Percentiles rank a stretch among this genome's conserved stretches.
Conservation (phyloP, 35 echinoderm and acorn worm species). For the Ophiothrix spiculata region DNA sequence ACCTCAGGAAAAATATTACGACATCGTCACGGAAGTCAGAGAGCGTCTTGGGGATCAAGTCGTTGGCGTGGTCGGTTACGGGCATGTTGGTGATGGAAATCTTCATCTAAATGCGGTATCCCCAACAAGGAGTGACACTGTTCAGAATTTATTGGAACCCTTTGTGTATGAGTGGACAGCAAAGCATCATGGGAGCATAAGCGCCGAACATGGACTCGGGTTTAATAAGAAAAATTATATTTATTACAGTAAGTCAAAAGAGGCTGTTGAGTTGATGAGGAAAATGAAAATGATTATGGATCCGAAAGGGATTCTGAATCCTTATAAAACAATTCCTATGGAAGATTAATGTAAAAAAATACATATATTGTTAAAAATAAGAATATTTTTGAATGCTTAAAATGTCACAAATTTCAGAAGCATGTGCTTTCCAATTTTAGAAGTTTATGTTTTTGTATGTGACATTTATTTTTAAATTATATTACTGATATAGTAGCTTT, state of each 20-base stretch:
- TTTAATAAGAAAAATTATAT: slow-evolving; percentile 90
- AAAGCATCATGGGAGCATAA: slow-evolving; percentile 66
- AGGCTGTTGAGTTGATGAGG: slow-evolving; percentile 63
- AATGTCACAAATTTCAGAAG: no score
- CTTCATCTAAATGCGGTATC: slow-evolving; percentile 79
- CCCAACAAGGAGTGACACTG: slow-evolving; percentile 38
- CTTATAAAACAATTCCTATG: slow-evolving; percentile 56
- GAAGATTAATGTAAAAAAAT: no score
- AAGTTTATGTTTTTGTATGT: no score
- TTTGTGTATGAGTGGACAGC: slow-evolving; percentile 75
- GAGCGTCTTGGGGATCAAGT: slow-evolving; percentile 29
- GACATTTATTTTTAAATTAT: no score
- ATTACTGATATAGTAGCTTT: no score
- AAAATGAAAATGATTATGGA: slow-evolving; percentile 73
- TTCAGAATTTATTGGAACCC: slow-evolving; percentile 66
- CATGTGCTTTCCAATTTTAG: no score
- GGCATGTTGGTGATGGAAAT: slow-evolving; percentile 90
- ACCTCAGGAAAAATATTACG: slow-evolving; percentile 55
- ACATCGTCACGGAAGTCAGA: slow-evolving; percentile 52
- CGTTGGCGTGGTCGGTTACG: slow-evolving; percentile 62
- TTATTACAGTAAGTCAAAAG: slow-evolving; percentile 52
- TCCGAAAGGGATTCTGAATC: slow-evolving; percentile 94
- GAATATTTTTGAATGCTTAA: no score
- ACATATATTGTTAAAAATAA: no score
- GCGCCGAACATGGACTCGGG: slow-evolving; percentile 89